Conservation (phyloP, 2,797 vertebrate species). For the Fundulus diaphanus region DNA sequence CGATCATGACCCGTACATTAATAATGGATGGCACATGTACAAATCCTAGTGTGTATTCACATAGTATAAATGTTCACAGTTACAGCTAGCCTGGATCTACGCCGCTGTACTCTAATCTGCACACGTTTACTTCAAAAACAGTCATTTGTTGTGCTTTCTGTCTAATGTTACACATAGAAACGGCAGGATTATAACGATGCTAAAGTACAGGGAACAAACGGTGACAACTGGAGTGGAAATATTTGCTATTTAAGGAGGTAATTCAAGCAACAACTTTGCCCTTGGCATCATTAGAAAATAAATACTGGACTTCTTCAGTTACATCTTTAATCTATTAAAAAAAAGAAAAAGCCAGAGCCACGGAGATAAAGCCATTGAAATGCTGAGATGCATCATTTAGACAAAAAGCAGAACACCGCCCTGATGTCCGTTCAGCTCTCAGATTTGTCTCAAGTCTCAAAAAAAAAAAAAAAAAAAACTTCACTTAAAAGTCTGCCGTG, state of each 20-base stretch:
- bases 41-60: constrained; percentile 55
- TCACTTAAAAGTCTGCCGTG: constrained; percentile 43
- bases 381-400: constrained; percentile 72
- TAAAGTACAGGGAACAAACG: constrained; percentile 66
- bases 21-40: constrained; percentile 36
- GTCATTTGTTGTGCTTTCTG: constrained; percentile 75
- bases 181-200: constrained; percentile 66
- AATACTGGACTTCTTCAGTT: constrained; percentile 69
- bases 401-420: constrained; percentile 39
- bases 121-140: constrained; percentile 64
- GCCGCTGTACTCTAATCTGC: constrained; percentile 69
- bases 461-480: no score
- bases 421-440: constrained; percentile 68
- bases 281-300: constrained; percentile 73
- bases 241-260: constrained; percentile 66
- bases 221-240: constrained; percentile 47
- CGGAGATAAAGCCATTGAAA: constrained; percentile 65
- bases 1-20: constrained; percentile 45
- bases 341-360: constrained; percentile 50
- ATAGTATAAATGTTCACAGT: constrained; percentile 68
- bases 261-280: constrained; percentile 66
- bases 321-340: constrained; percentile 47
- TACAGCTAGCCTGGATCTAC: constrained; percentile 59
- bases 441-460: constrained; percentile 41
- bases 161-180: constrained; percentile 63